Evolutionary conservation across 1,140 invertebrate species (phyloP).

Genomic region (Drosophila arizonae): DNA sequence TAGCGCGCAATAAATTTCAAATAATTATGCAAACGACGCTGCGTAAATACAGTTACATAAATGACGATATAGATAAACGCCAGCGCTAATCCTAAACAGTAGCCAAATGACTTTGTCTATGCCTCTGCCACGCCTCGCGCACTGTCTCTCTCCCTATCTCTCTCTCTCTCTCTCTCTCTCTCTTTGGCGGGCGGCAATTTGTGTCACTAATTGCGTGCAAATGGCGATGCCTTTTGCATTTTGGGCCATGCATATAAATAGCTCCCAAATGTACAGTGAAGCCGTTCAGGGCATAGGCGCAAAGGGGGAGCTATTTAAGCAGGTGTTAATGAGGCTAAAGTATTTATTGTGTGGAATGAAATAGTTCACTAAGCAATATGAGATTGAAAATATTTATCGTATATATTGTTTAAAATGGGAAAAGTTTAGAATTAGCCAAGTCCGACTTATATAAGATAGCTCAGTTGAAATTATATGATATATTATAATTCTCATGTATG

Average conservation of each 20-base stretch:
- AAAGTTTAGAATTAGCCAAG: too few relatives aligned
- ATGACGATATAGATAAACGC: conserved; percentile 14
- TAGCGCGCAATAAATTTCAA: conserved; percentile 69
- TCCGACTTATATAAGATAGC: too few relatives aligned
- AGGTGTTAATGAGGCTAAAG: background rate
- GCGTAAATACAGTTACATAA: conserved; percentile 7
- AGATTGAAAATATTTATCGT: too few relatives aligned
- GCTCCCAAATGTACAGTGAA: conserved; percentile 30
- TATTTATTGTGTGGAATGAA: too few relatives aligned
- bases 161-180: background rate
- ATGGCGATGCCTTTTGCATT: conserved; percentile 74
- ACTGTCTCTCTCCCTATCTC: too few relatives aligned
- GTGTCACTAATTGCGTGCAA: conserved; percentile 80
- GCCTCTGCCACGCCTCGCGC: background rate
- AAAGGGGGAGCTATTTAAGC: background rate
- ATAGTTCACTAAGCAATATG: too few relatives aligned
- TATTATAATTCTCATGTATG: too few relatives aligned
- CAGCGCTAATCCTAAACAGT: conserved; percentile 56
- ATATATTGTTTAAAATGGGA: too few relatives aligned
- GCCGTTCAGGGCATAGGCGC: background rate
- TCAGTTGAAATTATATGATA: too few relatives aligned
- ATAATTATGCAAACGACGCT: conserved; percentile 56
- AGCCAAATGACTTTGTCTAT: conserved; percentile 26
- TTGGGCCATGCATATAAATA: conserved; percentile 68
- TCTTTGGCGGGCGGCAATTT: conserved; percentile 41